Conservation (phyloP, 1,140 invertebrate genomes). For the Pomacea maculata region DNA sequence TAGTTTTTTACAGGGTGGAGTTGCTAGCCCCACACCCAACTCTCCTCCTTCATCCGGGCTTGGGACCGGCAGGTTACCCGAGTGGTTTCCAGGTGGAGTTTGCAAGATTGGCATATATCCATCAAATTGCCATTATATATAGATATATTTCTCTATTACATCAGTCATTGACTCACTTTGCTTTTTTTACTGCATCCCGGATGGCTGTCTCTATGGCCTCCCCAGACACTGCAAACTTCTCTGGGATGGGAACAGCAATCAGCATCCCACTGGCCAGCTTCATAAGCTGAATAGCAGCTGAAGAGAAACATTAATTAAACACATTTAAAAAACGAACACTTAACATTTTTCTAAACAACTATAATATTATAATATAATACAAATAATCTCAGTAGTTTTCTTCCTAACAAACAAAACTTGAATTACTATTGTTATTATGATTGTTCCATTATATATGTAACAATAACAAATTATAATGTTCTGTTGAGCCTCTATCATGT, state of each 20-base stretch:
- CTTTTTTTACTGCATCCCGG: slow-evolving; percentile 72
- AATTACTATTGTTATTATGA: background rate
- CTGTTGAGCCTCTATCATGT: background rate
- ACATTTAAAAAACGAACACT: background rate
- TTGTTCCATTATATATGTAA: background rate
- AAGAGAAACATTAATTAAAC: background rate
- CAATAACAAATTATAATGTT: background rate
- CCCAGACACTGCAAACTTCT: slow-evolving; percentile 70
- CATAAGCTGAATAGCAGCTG: background rate
- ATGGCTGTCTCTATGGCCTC: slow-evolving; percentile 75
- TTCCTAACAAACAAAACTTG: background rate
- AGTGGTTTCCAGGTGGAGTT: too few relatives aligned
- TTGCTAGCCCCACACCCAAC: too few relatives aligned
- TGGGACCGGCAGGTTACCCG: too few relatives aligned
- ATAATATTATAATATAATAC: background rate
- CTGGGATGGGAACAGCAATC: slow-evolving; percentile 90
- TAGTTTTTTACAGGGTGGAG: too few relatives aligned
- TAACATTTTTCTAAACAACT: background rate
- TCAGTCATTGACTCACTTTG: slow-evolving; percentile 20
- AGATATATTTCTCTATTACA: too few relatives aligned
- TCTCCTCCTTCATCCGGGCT: too few relatives aligned
- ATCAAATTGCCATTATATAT: too few relatives aligned
- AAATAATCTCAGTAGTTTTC: background rate
- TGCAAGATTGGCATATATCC: background rate
- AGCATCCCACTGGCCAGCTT: slow-evolving; percentile 81